These are phyloP conservation scores for Catocala fraxini DNA, from an alignment of 2,888 invertebrate species.

Conservation along the genomic window DNA sequence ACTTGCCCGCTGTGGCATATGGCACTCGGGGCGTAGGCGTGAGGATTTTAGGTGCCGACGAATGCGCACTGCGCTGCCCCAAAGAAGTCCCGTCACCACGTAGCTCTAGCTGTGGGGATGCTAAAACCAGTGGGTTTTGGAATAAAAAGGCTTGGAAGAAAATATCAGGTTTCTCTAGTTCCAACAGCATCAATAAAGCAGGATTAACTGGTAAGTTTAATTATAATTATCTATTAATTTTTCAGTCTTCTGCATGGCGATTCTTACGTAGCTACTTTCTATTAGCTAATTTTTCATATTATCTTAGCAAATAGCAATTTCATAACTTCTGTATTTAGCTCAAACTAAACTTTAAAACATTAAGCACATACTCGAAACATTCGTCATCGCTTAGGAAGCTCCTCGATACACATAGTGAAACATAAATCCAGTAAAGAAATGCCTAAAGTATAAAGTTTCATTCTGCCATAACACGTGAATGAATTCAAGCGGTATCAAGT, in stretches of 20 bases:
- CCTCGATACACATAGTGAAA: slow-evolving; percentile 65
- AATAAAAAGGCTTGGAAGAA: slow-evolving; percentile 93
- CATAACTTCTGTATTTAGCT: slow-evolving; percentile 76
- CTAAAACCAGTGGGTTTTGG: slow-evolving; percentile 89
- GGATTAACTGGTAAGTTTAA: slow-evolving; percentile 89
- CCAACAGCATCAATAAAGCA: slow-evolving; percentile 90
- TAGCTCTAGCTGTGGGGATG: slow-evolving; percentile 83
- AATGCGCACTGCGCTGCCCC: slow-evolving; percentile 76
- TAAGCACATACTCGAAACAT: slow-evolving; percentile 54
- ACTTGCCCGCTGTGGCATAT: slow-evolving; percentile 85
- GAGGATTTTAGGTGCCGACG: slow-evolving; percentile 80
- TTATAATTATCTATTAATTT: slow-evolving; percentile 3
- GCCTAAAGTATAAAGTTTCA: slow-evolving; percentile 61
- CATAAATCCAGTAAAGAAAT: slow-evolving; percentile 50
- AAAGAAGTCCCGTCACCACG: slow-evolving; percentile 78
- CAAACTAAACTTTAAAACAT: slow-evolving; percentile 60
- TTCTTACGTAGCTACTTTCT: slow-evolving; percentile 32
- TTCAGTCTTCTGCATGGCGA: slow-evolving; percentile 42
- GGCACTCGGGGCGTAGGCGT: slow-evolving; percentile 84
- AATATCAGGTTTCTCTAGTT: slow-evolving; percentile 91
- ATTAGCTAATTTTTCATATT: slow-evolving; percentile 29
- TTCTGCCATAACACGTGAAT: slow-evolving; percentile 75
- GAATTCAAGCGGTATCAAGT: slow-evolving; percentile 76
- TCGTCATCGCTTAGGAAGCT: slow-evolving; percentile 58
- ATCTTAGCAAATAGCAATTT: slow-evolving; percentile 32